Evolutionary conservation across 2,888 invertebrate genomes (phyloP).

Genomic region (Rhagophthalmus giganteus): DNA sequence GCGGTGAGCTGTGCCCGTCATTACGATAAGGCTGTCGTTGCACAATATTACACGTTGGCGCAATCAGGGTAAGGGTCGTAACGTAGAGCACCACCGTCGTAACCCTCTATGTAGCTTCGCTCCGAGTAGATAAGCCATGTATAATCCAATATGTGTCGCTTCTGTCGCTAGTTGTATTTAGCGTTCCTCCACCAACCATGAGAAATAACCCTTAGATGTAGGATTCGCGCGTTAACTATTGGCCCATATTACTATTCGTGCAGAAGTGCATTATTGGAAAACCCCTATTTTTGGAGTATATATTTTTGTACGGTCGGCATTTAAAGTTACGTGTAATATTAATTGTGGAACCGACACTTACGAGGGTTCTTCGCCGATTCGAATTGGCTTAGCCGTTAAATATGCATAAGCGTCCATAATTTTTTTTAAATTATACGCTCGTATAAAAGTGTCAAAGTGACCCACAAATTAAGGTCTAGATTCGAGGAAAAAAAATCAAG

Average conservation of each 20-base stretch:
- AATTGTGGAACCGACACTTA: conserved; percentile 24
- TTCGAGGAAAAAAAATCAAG: too few species aligned
- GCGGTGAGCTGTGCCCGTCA: conserved; percentile 16
- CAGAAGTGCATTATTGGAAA: conserved; percentile 41
- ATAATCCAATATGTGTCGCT: conserved; percentile 46
- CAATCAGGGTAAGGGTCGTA: conserved; percentile 56
- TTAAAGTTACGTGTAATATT: conserved; percentile 25
- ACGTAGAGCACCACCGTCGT: conserved; percentile 52
- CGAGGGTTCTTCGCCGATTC: conserved; percentile 28
- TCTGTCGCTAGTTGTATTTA: conserved; percentile 48
- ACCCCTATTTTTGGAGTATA: conserved; percentile 38
- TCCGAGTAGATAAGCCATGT: conserved; percentile 48
- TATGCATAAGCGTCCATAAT: conserved; percentile 18
- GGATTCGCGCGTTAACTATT: conserved; percentile 21
- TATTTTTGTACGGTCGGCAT: conserved; percentile 44
- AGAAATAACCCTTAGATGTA: conserved; percentile 31
- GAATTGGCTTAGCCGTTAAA: conserved; percentile 22
- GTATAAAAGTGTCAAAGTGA: too few species aligned
- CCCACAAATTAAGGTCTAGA: too few species aligned
- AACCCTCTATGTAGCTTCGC: conserved; percentile 49
- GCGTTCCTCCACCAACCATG: conserved; percentile 48
- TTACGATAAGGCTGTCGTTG: conserved; percentile 52
- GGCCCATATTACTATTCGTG: conserved; percentile 29
- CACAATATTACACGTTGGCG: conserved; percentile 53
- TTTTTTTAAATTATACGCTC: conserved; percentile 2